Evolutionary conservation across 1,140 invertebrate species (phyloP).

Genomic region (Vanessa atalanta): DNA sequence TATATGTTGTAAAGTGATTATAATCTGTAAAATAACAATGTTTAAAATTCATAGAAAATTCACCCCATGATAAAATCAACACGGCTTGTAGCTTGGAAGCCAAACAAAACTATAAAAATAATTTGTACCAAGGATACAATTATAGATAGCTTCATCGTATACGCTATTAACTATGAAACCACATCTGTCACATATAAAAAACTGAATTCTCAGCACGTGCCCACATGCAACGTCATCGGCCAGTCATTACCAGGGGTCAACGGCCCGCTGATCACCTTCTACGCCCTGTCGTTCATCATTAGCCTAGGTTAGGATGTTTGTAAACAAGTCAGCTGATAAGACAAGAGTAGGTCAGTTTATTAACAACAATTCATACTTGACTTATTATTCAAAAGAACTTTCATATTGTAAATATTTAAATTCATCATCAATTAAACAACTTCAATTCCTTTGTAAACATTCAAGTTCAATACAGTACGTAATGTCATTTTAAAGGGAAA

Average conservation of each 20-base stretch:
- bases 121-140: background rate
- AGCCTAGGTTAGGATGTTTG: slow-evolving; percentile 80
- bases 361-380: background rate
- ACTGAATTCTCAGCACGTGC: slow-evolving; percentile 56
- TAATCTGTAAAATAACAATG: too few relatives aligned
- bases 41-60: too few relatives aligned
- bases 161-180: slow-evolving; percentile 25
- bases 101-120: background rate
- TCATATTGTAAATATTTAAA: background rate
- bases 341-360: slow-evolving; percentile 38
- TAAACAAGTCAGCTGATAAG: slow-evolving; percentile 67
- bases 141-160: slow-evolving; percentile 4
- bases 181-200: slow-evolving; percentile 60
- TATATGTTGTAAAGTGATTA: too few relatives aligned
- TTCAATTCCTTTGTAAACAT: background rate
- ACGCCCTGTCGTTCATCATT: slow-evolving; percentile 78
- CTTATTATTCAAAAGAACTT: background rate
- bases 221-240: slow-evolving; percentile 76
- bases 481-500: background rate
- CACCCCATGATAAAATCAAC: background rate
- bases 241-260: slow-evolving; percentile 78
- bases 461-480: background rate
- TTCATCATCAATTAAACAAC: too few relatives aligned
- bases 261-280: slow-evolving; percentile 73
- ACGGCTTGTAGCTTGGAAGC: too few relatives aligned